A percentile compares a stretch with the other conserved stretches of the same genome.
phyloP scores from a whole-genome alignment of 2,113 vertebrate genomes.

The Dromas ardeola region DNA sequence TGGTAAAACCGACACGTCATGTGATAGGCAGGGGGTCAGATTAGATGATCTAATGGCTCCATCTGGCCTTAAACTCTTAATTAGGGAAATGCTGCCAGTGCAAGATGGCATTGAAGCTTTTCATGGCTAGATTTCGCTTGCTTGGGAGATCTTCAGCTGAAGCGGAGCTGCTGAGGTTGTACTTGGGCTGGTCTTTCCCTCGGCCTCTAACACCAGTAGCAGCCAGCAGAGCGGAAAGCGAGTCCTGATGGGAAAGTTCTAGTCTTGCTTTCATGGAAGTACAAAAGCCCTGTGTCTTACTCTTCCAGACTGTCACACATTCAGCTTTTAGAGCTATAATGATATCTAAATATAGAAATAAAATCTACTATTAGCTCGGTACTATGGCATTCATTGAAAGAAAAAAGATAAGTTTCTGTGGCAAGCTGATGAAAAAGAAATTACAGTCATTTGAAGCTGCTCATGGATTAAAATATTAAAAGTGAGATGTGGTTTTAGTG shows the following conservation, averaged over 20 bases:
- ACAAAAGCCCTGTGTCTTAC: not conserved
- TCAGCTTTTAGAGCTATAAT: not conserved
- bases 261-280: not conserved
- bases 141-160: not conserved
- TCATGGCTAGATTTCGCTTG: not conserved
- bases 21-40: conserved; percentile 3
- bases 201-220: not conserved
- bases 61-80: conserved; percentile 42
- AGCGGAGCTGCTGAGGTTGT: not conserved
- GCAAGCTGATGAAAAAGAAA: not conserved
- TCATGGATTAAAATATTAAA: not conserved
- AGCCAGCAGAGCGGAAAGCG: not conserved
- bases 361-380: not conserved
- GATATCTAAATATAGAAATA: conserved; percentile 15
- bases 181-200: not conserved
- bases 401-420: not conserved
- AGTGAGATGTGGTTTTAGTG: not conserved
- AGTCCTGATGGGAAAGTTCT: not conserved
- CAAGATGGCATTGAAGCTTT: not conserved
- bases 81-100: not conserved
- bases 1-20: not conserved
- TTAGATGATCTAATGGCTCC: conserved; percentile 54
- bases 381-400: not conserved
- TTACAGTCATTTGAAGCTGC: not conserved
- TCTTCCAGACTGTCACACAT: not conserved